phyloP scores from a whole-genome alignment of 1,140 invertebrate species.

The Drosophila gunungcola region DNA sequence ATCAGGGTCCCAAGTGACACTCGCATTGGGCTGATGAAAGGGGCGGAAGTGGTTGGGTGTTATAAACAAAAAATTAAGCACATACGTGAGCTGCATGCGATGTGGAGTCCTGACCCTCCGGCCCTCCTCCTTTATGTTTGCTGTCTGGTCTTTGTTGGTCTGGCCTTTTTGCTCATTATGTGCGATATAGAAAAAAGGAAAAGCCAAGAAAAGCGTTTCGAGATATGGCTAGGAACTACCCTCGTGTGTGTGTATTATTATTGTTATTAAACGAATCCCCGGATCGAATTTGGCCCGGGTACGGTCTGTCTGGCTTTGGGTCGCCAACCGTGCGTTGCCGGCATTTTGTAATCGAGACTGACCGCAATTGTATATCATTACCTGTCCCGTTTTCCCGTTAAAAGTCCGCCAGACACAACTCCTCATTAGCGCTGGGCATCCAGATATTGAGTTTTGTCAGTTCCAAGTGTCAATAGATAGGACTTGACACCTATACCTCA shows the following conservation, averaged over 20 bases:
- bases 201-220: constrained; percentile 30
- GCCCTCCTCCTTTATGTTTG: constrained; percentile 16
- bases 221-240: constrained; percentile 52
- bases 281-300: constrained; percentile 28
- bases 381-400: constrained; percentile 3
- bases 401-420: constrained; percentile 23
- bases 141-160: constrained; percentile 33
- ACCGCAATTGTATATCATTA: constrained; percentile 59
- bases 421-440: constrained; percentile 54
- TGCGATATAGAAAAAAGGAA: constrained; percentile 37
- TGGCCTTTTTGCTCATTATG: constrained; percentile 77
- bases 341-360: constrained; percentile 76
- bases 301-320: constrained; percentile 35
- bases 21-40: constrained; percentile 33
- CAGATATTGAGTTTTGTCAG: constrained; percentile 17
- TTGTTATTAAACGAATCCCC: constrained; percentile 69
- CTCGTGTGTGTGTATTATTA: constrained; percentile 43
- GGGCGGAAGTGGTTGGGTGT: constrained; percentile 34
- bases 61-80: constrained; percentile 81
- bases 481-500: constrained; percentile 38
- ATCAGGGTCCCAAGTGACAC: constrained; percentile 57
- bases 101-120: constrained; percentile 13
- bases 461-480: constrained; percentile 54
- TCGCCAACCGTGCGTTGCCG: constrained; percentile 57
- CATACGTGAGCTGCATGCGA: constrained; percentile 71